Base-by-base conservation (phyloP, 1,140 invertebrate genomes). In the Dendrolimus punctatus region DNA sequence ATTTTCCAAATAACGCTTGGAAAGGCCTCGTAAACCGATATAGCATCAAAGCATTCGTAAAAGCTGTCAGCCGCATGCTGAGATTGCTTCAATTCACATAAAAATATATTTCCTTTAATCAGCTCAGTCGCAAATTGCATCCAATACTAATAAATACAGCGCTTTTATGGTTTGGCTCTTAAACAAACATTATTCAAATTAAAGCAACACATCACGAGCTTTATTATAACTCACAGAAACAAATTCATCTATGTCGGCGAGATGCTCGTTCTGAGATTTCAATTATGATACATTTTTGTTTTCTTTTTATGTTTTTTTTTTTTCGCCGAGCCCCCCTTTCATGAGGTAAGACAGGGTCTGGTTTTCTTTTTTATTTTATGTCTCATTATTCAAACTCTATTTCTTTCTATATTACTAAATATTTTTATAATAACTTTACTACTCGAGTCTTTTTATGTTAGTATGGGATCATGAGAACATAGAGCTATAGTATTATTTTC, bases 401-500 rank as follows among this genome's bases (percentile, higher is more conserved):
- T n/a, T n/a, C n/a, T n/a, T n/a, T n/a, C 43, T 9, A 9, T 7
- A 44, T 44, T 44, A 44, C n/a, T 44, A 10, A 44, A 44, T n/a
- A 10, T 44, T 9, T 44, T 8, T 44, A 10, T 41, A 43, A 39
- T 48, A 4, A 38, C 4, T 46, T 44, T 10, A 40, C 38, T 6
- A 44, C 42, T 44, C 23, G 40, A 23, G 42, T 50, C 9, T 37
- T 44, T 48, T 52, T 42, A 47, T 69, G 66, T 69, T 62, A 64
- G 48, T 44, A 43, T 51, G 44, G 48, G 38, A 49, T 58, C 62
- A 71, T 78, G 76, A 71, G 74, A 78, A 81, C 75, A 64, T 67
- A 59, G 59, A 64, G 59, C 55, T 53, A 57, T 62, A 50, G 65
- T 73, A 60, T 64, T 67, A 76, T 75, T 75, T 84, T 82, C 76